Percentiles rank a stretch among this genome's conserved stretches.
Conservation (phyloP, 2,113 vertebrate genomes). For the Campylorhamphus procurvoides region DNA sequence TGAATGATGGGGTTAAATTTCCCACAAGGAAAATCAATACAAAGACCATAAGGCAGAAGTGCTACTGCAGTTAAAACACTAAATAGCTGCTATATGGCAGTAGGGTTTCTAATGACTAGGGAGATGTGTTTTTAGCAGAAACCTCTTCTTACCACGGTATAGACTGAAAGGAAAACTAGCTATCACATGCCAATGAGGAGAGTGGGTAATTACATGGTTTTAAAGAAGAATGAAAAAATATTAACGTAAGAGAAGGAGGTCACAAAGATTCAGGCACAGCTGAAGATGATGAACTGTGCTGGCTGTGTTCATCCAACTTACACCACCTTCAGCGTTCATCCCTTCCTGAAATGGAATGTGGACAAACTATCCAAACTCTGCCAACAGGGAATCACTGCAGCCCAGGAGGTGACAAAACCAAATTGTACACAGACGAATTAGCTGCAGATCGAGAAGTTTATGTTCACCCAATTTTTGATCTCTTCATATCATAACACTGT, state of each 20-base stretch:
- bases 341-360: neutral
- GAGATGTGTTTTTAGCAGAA: neutral
- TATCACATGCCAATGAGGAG: neutral
- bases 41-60: constrained; percentile 43
- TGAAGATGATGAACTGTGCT: neutral
- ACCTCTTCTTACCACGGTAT: neutral
- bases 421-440: neutral
- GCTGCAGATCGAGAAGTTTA: neutral
- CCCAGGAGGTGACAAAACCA: neutral
- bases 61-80: constrained; percentile 33
- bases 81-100: constrained; percentile 34
- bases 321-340: neutral
- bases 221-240: neutral
- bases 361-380: neutral
- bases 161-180: neutral
- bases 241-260: neutral
- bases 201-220: neutral
- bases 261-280: neutral
- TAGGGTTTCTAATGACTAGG: constrained; percentile 23
- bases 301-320: neutral
- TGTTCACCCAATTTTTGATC: neutral
- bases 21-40: constrained; percentile 56
- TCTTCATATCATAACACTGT: neutral
- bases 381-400: neutral
- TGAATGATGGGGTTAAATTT: constrained; percentile 62